Evolutionary conservation across 2,113 vertebrate genomes (phyloP).

Genomic region (Syrrhaptes paradoxus): DNA sequence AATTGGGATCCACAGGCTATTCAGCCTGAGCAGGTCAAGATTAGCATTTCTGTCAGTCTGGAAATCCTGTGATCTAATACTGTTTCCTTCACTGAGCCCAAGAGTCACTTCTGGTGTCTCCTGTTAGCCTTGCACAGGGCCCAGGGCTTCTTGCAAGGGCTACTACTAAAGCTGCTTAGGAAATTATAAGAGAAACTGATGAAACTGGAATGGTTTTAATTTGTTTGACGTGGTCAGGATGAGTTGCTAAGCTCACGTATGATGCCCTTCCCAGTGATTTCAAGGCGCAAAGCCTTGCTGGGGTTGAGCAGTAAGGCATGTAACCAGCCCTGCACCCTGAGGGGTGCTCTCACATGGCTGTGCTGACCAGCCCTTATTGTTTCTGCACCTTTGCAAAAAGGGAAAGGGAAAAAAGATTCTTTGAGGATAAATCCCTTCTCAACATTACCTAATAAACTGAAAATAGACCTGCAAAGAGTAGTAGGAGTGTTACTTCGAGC

Average conservation of each 20-base stretch:
- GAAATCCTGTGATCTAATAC: not conserved
- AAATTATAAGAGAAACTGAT: not conserved
- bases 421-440: not conserved
- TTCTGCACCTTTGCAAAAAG: not conserved
- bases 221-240: not conserved
- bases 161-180: not conserved
- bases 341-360: not conserved
- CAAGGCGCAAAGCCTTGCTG: not conserved
- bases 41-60: not conserved
- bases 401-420: not conserved
- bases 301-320: not conserved
- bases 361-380: accelerated
- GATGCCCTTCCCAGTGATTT: not conserved
- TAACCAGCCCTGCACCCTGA: not conserved
- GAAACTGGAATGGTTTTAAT: not conserved
- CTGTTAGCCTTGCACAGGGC: not conserved
- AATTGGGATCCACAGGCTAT: not conserved
- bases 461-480: not conserved
- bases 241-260: not conserved
- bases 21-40: not conserved
- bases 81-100: not conserved
- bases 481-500: not conserved
- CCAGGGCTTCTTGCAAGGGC: not conserved
- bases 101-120: not conserved
- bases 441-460: not conserved